These are phyloP conservation scores for Fulica atra DNA, from an alignment of 2,113 vertebrate genomes.

Conservation along the genomic window DNA sequence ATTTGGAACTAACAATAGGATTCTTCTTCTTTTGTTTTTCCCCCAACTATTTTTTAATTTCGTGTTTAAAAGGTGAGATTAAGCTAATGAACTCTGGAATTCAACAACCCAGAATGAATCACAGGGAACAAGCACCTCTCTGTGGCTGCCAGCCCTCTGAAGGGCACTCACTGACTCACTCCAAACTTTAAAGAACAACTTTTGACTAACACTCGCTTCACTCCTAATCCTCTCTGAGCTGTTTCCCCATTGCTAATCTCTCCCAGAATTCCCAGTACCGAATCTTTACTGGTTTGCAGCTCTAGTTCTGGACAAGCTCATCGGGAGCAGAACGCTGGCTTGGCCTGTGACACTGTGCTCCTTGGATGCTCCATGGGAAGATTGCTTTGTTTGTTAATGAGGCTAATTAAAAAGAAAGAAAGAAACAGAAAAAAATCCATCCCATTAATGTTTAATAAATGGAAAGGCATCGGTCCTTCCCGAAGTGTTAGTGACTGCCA, in stretches of 20 bases:
- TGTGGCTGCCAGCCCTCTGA: neutral
- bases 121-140: neutral
- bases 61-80: neutral
- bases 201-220: neutral
- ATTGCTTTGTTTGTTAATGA: neutral
- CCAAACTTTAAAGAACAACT: neutral
- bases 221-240: slow-evolving; percentile 17
- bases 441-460: neutral
- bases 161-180: neutral
- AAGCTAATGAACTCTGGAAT: neutral
- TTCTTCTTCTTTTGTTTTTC: neutral
- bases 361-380: neutral
- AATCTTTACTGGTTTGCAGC: neutral
- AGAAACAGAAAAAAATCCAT: neutral
- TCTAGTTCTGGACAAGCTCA: neutral
- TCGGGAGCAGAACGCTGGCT: neutral
- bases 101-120: neutral
- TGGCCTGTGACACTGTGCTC: neutral
- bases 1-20: neutral
- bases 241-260: neutral
- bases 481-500: neutral
- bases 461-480: neutral
- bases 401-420: slow-evolving; percentile 40
- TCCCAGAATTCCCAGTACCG: neutral
- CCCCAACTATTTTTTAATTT: too few relatives aligned